Evolutionary conservation across 2,797 vertebrate species (phyloP).

Genomic region (Schizopygopsis malacanthus): DNA sequence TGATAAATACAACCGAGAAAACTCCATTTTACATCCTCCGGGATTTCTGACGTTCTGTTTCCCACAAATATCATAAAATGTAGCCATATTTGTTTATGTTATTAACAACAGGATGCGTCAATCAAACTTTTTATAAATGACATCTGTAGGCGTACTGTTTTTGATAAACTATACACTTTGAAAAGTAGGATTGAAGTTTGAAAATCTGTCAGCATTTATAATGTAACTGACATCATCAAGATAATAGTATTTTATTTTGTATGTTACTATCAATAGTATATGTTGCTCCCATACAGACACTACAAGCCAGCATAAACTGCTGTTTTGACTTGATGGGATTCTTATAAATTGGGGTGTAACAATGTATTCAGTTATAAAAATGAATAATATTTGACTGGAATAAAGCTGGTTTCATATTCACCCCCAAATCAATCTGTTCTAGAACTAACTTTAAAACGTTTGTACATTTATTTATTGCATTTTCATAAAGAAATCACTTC

Average conservation of each 20-base stretch:
- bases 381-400: no score
- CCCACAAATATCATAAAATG: not conserved
- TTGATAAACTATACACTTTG: not conserved
- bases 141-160: not conserved
- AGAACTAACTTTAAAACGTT: no score
- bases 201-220: not conserved
- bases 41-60: no score
- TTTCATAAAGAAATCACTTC: no score
- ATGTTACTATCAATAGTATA: not conserved
- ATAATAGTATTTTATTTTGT: not conserved
- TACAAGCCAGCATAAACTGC: not conserved
- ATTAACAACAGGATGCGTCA: not conserved
- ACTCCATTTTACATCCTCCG: no score
- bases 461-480: no score
- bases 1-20: not conserved
- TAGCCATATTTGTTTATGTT: not conserved
- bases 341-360: no score
- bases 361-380: no score
- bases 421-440: not conserved
- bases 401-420: not conserved
- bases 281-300: no score
- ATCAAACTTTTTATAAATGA: no score
- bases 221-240: not conserved
- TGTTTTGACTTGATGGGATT: no score
- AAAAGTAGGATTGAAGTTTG: not conserved